Conservation (phyloP, 2,113 vertebrate species). For the Apeltes quadracus region DNA sequence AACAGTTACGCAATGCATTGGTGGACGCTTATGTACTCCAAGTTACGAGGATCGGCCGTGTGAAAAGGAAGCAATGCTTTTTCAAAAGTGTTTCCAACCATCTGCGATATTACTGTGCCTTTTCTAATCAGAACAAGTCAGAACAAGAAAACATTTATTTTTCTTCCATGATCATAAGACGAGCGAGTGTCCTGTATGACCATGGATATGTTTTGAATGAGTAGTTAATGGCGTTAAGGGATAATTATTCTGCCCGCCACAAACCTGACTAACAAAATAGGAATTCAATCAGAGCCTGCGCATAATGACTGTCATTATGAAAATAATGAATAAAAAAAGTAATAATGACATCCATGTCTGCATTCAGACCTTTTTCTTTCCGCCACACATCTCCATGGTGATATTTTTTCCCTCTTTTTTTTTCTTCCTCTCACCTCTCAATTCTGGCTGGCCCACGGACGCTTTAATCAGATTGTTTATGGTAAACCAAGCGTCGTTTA, state of each 20-base stretch:
- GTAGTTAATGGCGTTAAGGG: slow-evolving; percentile 97
- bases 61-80: background rate
- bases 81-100: background rate
- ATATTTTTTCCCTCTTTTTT: slow-evolving; percentile 44
- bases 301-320: slow-evolving; percentile 99
- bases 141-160: slow-evolving; percentile 55
- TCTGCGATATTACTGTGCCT: background rate
- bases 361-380: slow-evolving; percentile 85
- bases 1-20: background rate
- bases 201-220: slow-evolving; percentile 92
- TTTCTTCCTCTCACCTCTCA: slow-evolving; percentile 26
- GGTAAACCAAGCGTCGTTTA: slow-evolving; percentile 87
- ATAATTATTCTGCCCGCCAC: slow-evolving; percentile 95
- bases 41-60: background rate
- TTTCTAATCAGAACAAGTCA: slow-evolving; percentile 19
- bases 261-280: slow-evolving; percentile 95
- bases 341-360: slow-evolving; percentile 93
- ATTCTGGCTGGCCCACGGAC: slow-evolving; percentile 55
- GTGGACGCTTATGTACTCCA: background rate
- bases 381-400: slow-evolving; percentile 77
- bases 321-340: slow-evolving; percentile 77
- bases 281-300: slow-evolving; percentile 92
- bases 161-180: slow-evolving; percentile 85
- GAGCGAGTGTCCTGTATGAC: slow-evolving; percentile 82
- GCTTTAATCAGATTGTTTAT: slow-evolving; percentile 77